Evolutionary conservation across 1,140 invertebrate species (phyloP), one percentile per base, ranked within the genome.

Genomic region (Argopecten irradians): DNA sequence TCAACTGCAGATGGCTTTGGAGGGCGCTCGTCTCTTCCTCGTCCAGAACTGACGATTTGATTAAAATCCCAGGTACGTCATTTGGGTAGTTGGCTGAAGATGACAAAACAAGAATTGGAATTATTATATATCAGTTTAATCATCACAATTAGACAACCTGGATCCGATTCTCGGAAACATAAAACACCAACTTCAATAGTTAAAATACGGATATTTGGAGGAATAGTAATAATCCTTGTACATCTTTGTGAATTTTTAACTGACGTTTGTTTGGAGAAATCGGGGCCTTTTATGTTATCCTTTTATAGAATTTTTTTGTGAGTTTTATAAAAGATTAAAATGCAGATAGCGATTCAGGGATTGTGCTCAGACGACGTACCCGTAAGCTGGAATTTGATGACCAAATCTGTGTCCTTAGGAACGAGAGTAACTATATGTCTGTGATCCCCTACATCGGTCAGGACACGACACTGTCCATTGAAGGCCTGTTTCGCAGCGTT

Each of bases 311-410:
- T n/a, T n/a, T n/a, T n/a, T n/a, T n/a, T n/a, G n/a, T n/a, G n/a
- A n/a, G n/a, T n/a, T n/a, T n/a, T n/a, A n/a, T n/a, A n/a, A n/a
- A n/a, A n/a, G n/a, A n/a, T n/a, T n/a, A n/a, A n/a, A n/a, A n/a
- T n/a, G n/a, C n/a, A n/a, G n/a, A n/a, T n/a, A n/a, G n/a, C n/a
- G n/a, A n/a, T 28, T 16, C 16, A 82, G 3, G 16, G 19, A 43
- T 34, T 22, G 16, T 34, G 16, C 19, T 13, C 28, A 16, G 34
- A 43, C 46, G n/a, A 85, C 71, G 86, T 92, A 94, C 94, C 91
- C 92, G 92, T 89, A 19, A 95, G 85, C 88, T 95, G 94, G 91
- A 95, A 95, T 88, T 94, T 95, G 43, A 94, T 92, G 0, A 93
- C 92, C 16, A 93, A 90, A 84, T 95, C 92, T 28, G 92, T 87